phyloP scores from a whole-genome alignment of 2,113 vertebrate species.

The Tragulus kanchil region DNA sequence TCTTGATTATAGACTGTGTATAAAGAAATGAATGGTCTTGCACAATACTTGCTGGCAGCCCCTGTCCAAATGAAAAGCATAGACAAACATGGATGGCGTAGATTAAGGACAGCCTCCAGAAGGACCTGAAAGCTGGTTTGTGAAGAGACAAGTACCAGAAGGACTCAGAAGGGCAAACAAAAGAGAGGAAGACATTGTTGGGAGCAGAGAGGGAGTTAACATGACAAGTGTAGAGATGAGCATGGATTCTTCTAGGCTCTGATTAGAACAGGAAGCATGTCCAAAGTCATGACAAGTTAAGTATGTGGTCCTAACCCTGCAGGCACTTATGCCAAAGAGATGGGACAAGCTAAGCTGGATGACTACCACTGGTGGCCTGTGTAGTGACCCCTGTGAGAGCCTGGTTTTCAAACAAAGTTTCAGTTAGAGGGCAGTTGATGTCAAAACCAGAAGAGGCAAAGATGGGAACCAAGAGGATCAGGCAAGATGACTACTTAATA shows the following conservation, averaged over 20 bases:
- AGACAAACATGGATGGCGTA: not conserved
- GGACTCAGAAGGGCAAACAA: not conserved
- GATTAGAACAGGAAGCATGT: not conserved
- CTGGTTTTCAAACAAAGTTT: not conserved
- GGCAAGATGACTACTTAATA: not conserved
- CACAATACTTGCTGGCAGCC: not conserved
- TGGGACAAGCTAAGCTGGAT: not conserved
- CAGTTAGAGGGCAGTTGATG: not conserved
- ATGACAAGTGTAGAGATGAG: not conserved
- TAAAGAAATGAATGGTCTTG: not conserved
- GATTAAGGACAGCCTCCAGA: not conserved
- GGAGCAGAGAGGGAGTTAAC: not conserved
- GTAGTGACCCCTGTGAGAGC: not conserved
- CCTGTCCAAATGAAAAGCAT: not conserved
- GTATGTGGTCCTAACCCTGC: not conserved
- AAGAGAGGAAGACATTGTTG: not conserved
- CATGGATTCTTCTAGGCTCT: not conserved
- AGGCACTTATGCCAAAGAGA: not conserved
- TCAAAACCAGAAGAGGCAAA: not conserved
- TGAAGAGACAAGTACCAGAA: not conserved
- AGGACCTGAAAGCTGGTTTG: not conserved
- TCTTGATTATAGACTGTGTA: not conserved
- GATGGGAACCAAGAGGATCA: not conserved
- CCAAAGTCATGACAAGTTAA: not conserved
- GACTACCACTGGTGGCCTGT: too few species aligned